Conservation (phyloP, 2,888 invertebrate genomes). For the Callinectes sapidus region DNA sequence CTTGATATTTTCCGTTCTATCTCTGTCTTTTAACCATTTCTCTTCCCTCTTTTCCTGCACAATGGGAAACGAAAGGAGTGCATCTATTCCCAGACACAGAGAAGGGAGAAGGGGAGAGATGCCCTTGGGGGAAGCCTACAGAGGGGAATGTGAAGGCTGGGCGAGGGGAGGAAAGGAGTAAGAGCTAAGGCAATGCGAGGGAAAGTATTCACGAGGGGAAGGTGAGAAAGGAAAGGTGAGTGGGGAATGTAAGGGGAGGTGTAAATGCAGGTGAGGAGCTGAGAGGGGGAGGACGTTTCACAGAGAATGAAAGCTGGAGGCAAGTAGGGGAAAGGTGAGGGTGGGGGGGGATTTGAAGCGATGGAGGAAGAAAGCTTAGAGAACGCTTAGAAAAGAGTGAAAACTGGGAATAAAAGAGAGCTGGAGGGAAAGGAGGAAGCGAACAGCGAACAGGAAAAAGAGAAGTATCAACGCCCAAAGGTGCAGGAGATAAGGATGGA, state of each 20-base stretch:
- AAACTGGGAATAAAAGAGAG: not conserved
- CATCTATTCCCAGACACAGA: not conserved
- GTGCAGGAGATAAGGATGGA: not conserved
- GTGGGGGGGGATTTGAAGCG: not conserved
- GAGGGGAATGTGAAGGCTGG: not conserved
- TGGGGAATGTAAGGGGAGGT: not conserved
- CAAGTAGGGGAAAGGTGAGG: not conserved
- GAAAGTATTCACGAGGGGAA: not conserved
- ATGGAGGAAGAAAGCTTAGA: not conserved
- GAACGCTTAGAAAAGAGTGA: not conserved
- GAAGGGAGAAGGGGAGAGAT: slow-evolving; percentile 41
- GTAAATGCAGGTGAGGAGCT: not conserved
- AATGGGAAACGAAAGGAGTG: not conserved
- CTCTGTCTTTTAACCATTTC: slow-evolving; percentile 25
- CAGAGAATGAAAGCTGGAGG: not conserved
- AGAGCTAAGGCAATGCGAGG: not conserved
- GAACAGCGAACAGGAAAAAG: not conserved
- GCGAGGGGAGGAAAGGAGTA: slow-evolving; percentile 10
- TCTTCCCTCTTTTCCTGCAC: not conserved
- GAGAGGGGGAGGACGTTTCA: not conserved
- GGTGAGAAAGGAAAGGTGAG: slow-evolving; percentile 24
- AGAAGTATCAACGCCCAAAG: not conserved
- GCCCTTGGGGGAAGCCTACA: not conserved
- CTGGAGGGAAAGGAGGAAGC: not conserved
- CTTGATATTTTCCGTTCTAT: slow-evolving; percentile 18